Conservation (phyloP, 2,888 invertebrate genomes). For the Chrysopilus asiliformis region DNA sequence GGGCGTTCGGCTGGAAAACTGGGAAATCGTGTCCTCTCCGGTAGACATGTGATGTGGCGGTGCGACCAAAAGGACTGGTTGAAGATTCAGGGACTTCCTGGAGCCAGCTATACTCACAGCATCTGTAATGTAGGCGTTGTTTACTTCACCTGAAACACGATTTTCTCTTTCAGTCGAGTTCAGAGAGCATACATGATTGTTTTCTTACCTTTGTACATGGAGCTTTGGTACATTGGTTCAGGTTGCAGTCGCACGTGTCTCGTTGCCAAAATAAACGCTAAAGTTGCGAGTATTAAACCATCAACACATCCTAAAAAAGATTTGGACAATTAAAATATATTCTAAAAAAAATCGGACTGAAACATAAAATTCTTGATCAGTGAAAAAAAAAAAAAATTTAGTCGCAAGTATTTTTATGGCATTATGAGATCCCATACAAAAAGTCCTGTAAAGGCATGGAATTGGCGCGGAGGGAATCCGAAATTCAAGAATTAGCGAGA, state of each 20-base stretch:
- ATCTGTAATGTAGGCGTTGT: constrained; percentile 76
- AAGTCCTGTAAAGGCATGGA: no score
- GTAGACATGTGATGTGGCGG: constrained; percentile 39
- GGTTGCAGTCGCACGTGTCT: constrained; percentile 75
- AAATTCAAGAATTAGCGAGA: no score
- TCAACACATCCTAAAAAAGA: constrained; percentile 49
- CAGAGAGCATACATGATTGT: not conserved
- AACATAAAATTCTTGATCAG: constrained; percentile 1
- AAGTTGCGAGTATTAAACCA: constrained; percentile 68
- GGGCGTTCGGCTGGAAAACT: constrained; percentile 60
- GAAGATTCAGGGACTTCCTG: constrained; percentile 71
- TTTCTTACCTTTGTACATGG: constrained; percentile 50
- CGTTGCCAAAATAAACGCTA: constrained; percentile 88
- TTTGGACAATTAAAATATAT: not conserved
- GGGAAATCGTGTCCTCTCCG: constrained; percentile 61
- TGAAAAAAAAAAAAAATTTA: constrained; percentile 2
- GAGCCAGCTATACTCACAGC: constrained; percentile 73
- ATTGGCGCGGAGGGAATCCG: no score
- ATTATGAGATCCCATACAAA: no score
- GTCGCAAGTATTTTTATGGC: no score
- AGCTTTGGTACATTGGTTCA: constrained; percentile 59
- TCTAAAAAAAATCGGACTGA: not conserved
- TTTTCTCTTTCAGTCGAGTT: not conserved
- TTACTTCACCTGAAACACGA: constrained; percentile 61
- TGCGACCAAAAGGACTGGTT: constrained; percentile 61